A percentile compares a stretch with the other conserved stretches of the same genome.
Conservation (phyloP, 2,113 vertebrate genomes). For the Nothocercus julius region DNA sequence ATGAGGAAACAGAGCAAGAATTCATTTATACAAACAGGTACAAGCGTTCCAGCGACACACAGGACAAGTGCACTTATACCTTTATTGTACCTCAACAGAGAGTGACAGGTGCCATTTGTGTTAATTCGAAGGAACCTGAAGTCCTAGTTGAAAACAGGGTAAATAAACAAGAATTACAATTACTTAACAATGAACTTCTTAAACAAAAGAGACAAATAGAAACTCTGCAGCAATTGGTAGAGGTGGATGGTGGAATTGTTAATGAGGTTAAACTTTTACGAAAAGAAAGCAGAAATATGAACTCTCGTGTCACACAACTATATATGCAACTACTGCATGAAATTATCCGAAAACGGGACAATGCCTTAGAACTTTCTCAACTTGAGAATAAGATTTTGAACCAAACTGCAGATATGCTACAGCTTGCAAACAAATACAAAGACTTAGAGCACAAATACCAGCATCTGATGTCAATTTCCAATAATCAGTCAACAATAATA, state of each 20-base stretch:
- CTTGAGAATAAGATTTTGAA: constrained; percentile 96
- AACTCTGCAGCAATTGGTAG: constrained; percentile 94
- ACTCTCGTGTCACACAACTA: constrained; percentile 95
- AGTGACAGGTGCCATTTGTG: constrained; percentile 96
- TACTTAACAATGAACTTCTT: constrained; percentile 93
- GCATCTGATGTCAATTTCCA: constrained; percentile 90
- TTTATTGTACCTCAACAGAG: constrained; percentile 98
- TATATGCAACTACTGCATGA: constrained; percentile 99
- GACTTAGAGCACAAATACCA: constrained; percentile 98
- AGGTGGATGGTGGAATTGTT: constrained; percentile 96
- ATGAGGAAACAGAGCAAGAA: constrained; percentile 80
- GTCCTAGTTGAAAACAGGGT: constrained; percentile 89
- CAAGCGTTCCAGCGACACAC: constrained; percentile 81
- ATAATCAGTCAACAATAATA: constrained; percentile 92
- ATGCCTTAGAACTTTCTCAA: constrained; percentile 93
- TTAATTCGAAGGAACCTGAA: constrained; percentile 95
- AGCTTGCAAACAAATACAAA: constrained; percentile 93
- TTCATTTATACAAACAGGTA: constrained; percentile 88
- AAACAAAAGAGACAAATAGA: constrained; percentile 98
- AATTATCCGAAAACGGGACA: constrained; percentile 97
- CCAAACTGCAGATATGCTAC: constrained; percentile 95
- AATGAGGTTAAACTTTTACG: constrained; percentile 96
- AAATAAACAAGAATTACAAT: constrained; percentile 94
- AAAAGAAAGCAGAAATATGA: constrained; percentile 99
- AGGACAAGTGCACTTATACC: constrained; percentile 96